Conservation (phyloP, 2,113 vertebrate genomes). For the Verasper variegatus region DNA sequence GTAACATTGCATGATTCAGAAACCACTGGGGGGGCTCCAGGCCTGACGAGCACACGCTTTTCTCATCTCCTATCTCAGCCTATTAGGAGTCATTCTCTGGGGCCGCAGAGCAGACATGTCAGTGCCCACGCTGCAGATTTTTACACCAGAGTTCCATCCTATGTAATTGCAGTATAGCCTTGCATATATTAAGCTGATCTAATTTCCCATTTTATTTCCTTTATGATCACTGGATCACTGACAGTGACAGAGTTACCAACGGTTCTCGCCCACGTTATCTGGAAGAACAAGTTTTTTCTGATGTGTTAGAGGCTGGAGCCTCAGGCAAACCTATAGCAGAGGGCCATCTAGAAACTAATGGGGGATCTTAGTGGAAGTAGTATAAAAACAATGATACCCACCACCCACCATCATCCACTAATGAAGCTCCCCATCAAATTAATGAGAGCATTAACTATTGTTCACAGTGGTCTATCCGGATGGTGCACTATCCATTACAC, state of each 20-base stretch:
- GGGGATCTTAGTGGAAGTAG: slow-evolving; percentile 23
- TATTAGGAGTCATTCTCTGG: slow-evolving; percentile 57
- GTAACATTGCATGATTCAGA: slow-evolving; percentile 61
- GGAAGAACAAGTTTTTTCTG: slow-evolving; percentile 22
- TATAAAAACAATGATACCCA: slow-evolving; percentile 49
- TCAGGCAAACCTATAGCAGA: slow-evolving; percentile 18
- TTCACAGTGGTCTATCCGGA: slow-evolving; percentile 35
- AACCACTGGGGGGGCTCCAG: slow-evolving; percentile 38
- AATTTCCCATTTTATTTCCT: slow-evolving; percentile 27
- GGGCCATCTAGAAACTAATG: slow-evolving; percentile 26
- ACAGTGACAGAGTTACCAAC: slow-evolving; percentile 1
- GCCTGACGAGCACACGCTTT: slow-evolving; percentile 39
- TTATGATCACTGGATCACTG: slow-evolving; percentile 26
- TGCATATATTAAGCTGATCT: slow-evolving; percentile 24
- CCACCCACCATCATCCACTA: slow-evolving; percentile 34
- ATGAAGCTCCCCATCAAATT: slow-evolving; percentile 67
- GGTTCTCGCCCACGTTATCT: slow-evolving; percentile 24
- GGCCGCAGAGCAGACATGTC: slow-evolving; percentile 22
- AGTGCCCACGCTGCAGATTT: slow-evolving; percentile 23
- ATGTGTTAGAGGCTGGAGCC: slow-evolving; percentile 9
- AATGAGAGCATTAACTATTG: slow-evolving; percentile 66
- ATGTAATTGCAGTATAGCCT: slow-evolving; percentile 23
- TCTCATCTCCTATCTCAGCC: slow-evolving; percentile 56
- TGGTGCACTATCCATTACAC: slow-evolving; percentile 28
- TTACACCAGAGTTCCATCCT: slow-evolving; percentile 13